Evolutionary conservation across 2,797 vertebrate species (phyloP).

Genomic region (Poecilia velifera): DNA sequence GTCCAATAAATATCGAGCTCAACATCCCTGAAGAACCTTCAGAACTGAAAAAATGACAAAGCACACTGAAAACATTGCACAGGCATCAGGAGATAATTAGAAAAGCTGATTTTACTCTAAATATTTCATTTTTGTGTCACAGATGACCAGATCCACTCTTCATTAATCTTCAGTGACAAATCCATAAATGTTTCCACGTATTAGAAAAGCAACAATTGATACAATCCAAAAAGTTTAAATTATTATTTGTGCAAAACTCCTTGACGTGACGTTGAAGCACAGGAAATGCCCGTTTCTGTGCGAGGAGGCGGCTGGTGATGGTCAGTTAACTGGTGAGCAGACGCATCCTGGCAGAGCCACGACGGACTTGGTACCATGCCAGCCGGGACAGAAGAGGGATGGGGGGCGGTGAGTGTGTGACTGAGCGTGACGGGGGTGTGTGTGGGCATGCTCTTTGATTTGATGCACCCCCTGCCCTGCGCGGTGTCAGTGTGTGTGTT

Average conservation of each 20-base stretch:
- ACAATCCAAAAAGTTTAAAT: neutral
- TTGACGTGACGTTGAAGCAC: neutral
- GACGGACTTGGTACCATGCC: slow-evolving; percentile 54
- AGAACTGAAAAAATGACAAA: neutral
- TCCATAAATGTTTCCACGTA: neutral
- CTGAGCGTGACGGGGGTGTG: neutral
- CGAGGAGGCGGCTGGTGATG: slow-evolving; percentile 30
- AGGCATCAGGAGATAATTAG: neutral
- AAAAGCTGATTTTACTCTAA: neutral
- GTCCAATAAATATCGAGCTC: neutral
- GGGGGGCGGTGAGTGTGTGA: slow-evolving; percentile 2
- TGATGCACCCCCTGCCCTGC: neutral
- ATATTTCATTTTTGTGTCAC: neutral
- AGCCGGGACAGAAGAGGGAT: slow-evolving; percentile 40
- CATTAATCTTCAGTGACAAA: neutral
- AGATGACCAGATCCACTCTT: neutral
- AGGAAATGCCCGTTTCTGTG: slow-evolving; percentile 13
- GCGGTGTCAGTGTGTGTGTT: slow-evolving; percentile 17
- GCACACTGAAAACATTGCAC: neutral
- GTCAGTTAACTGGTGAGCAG: slow-evolving; percentile 66
- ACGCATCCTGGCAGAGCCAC: slow-evolving; percentile 65
- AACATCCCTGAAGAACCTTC: neutral
- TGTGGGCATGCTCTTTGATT: slow-evolving; percentile 5
- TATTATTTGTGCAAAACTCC: neutral
- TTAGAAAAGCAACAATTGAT: neutral